phyloP scores from a whole-genome alignment of 37 sponge, comb jelly and placozoan genomes.

The Chondrilla cf. caribensis region DNA sequence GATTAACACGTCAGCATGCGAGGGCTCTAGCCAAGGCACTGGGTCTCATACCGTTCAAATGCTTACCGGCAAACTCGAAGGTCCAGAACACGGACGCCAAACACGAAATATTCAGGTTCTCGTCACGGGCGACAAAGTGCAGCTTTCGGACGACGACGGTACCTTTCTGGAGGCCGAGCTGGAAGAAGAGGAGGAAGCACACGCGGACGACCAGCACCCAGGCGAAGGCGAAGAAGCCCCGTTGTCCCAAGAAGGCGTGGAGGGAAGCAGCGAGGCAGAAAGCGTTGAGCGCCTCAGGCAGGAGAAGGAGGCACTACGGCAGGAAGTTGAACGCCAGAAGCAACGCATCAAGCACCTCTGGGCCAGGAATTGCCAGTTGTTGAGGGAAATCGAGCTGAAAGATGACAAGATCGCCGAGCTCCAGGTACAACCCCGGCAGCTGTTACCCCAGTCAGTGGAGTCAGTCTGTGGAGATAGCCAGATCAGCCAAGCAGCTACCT shows the following conservation, averaged over 20 bases:
- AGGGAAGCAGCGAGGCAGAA: neutral
- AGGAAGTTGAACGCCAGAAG: slow-evolving; percentile 12
- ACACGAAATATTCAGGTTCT: neutral
- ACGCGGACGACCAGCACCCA: neutral
- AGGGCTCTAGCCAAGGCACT: slow-evolving; percentile 3
- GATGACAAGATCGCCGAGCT: neutral
- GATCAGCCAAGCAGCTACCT: too few relatives aligned
- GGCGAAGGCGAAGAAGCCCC: neutral
- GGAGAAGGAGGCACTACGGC: neutral
- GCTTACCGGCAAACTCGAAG: neutral
- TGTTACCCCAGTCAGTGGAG: neutral
- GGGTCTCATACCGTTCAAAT: neutral
- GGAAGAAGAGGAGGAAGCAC: neutral
- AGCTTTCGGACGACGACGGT: neutral
- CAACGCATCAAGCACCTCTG: slow-evolving; percentile 1
- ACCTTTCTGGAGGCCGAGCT: neutral
- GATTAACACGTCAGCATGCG: neutral
- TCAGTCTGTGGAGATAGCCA: too few relatives aligned
- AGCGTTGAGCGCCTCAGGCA: neutral
- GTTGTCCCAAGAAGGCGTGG: neutral
- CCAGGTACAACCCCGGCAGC: neutral
- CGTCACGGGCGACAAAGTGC: neutral
- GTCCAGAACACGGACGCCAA: neutral
- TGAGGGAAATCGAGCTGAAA: neutral
- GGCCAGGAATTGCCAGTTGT: neutral